Evolutionary conservation across 2,888 invertebrate genomes (phyloP).

Genomic region (Diarsia mendica): DNA sequence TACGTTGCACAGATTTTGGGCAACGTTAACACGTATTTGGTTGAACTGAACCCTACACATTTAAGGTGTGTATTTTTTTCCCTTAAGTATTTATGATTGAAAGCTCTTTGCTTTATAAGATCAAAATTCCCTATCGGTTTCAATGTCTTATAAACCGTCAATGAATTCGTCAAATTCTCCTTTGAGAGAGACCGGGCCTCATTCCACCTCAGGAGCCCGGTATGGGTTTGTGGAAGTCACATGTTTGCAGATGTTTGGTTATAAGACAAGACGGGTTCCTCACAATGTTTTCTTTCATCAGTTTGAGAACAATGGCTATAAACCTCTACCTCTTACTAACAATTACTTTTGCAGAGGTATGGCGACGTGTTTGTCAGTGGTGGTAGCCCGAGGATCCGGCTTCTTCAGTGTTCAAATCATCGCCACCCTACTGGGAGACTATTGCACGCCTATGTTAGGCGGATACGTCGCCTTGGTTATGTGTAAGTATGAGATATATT

Average conservation of each 20-base stretch:
- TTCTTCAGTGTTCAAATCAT: conserved; percentile 85
- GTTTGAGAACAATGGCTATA: background rate
- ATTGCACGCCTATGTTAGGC: conserved; percentile 79
- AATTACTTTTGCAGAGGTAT: conserved; percentile 75
- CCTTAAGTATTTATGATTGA: background rate
- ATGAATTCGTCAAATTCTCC: background rate
- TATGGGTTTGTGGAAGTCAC: background rate
- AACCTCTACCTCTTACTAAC: background rate
- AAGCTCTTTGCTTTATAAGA: background rate
- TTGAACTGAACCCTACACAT: conserved; percentile 84
- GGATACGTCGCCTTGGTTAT: conserved; percentile 77
- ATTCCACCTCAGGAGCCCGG: background rate
- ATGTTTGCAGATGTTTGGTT: background rate
- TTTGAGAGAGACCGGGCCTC: background rate
- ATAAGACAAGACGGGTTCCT: background rate
- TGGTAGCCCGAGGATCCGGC: conserved; percentile 83
- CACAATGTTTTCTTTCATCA: background rate
- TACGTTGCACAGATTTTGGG: conserved; percentile 82
- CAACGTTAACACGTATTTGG: conserved; percentile 82
- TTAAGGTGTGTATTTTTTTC: conserved; percentile 72
- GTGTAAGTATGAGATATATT: conserved; percentile 71
- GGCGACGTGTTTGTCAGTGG: conserved; percentile 84
- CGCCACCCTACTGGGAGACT: conserved; percentile 73
- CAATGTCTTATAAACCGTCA: background rate
- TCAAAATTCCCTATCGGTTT: background rate